Conservation (phyloP, 2,888 invertebrate genomes). For the Melangyna quadrimaculata region DNA sequence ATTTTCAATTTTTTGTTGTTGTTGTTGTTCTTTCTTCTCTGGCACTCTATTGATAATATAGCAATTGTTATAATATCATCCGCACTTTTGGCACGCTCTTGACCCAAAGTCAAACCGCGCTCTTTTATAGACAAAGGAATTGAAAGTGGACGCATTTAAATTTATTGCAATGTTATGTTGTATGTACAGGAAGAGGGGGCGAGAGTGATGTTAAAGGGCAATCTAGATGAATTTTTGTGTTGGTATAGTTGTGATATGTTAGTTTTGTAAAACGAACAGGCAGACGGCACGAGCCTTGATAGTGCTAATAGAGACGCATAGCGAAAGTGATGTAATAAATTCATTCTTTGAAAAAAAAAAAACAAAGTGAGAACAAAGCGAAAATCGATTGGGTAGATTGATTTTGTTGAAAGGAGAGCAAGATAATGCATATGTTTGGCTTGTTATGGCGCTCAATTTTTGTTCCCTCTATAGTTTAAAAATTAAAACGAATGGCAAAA, state of each 20-base stretch:
- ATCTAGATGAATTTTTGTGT: constrained; percentile 14
- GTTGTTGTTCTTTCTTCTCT: background rate
- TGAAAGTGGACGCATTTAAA: constrained; percentile 55
- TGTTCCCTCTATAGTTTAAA: constrained; percentile 26
- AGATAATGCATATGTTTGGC: constrained; percentile 36
- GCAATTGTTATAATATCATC: constrained; percentile 52
- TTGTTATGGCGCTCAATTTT: constrained; percentile 58
- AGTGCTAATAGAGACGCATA: constrained; percentile 65
- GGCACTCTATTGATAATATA: constrained; percentile 8
- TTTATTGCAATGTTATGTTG: constrained; percentile 44
- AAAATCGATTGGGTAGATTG: constrained; percentile 47
- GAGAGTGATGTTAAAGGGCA: constrained; percentile 38
- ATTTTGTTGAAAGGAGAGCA: constrained; percentile 27
- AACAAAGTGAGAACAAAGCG: constrained; percentile 42
- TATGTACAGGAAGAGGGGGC: constrained; percentile 27
- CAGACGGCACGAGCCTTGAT: constrained; percentile 62
- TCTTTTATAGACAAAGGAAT: constrained; percentile 2
- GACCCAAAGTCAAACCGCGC: constrained; percentile 60
- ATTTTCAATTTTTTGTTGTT: background rate
- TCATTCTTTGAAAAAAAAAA: background rate
- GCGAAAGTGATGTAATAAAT: constrained; percentile 64
- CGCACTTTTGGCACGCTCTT: constrained; percentile 72
- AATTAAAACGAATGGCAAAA: constrained; percentile 32
- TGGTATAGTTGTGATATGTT: background rate
- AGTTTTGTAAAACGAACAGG: background rate